These are phyloP conservation scores for Antheraea assamensis DNA, from an alignment of 2,888 invertebrate species.

Conservation along the genomic window DNA sequence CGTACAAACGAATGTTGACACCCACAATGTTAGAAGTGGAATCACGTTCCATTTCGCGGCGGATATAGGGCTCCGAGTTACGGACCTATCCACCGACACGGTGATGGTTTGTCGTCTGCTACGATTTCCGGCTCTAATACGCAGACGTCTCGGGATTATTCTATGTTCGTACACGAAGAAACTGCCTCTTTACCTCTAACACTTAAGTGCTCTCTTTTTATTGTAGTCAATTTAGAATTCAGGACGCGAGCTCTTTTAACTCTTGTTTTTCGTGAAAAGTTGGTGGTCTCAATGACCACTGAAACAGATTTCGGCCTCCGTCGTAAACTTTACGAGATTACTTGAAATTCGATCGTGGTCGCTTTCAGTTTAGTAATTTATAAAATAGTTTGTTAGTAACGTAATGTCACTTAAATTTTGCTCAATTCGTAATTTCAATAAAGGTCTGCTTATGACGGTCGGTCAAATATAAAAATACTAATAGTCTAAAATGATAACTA, in stretches of 20 bases:
- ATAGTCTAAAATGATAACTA: constrained; percentile 57
- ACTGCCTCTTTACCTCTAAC: constrained; percentile 9
- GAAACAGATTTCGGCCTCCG: constrained; percentile 9
- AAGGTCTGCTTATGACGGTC: constrained; percentile 42
- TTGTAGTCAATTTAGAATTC: constrained; percentile 11
- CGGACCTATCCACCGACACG: constrained; percentile 62
- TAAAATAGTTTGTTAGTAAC: neutral
- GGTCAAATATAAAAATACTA: constrained; percentile 46
- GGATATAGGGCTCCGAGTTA: constrained; percentile 71
- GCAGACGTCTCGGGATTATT: constrained; percentile 55
- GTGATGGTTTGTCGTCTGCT: constrained; percentile 68
- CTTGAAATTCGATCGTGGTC: neutral
- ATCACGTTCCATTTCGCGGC: constrained; percentile 72
- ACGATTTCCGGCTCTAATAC: constrained; percentile 67
- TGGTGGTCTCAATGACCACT: constrained; percentile 6
- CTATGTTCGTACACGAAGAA: constrained; percentile 30
- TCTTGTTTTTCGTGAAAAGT: constrained; percentile 12
- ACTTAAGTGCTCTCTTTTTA: constrained; percentile 8
- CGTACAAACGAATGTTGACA: constrained; percentile 42
- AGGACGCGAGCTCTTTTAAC: constrained; percentile 1
- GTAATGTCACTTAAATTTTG: constrained; percentile 1
- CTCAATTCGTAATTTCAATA: constrained; percentile 25
- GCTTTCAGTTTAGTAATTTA: neutral
- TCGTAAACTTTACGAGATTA: constrained; percentile 13
- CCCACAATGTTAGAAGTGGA: constrained; percentile 62